Base-by-base conservation (phyloP, 1,140 invertebrate genomes). In the Phortica variegata region DNA sequence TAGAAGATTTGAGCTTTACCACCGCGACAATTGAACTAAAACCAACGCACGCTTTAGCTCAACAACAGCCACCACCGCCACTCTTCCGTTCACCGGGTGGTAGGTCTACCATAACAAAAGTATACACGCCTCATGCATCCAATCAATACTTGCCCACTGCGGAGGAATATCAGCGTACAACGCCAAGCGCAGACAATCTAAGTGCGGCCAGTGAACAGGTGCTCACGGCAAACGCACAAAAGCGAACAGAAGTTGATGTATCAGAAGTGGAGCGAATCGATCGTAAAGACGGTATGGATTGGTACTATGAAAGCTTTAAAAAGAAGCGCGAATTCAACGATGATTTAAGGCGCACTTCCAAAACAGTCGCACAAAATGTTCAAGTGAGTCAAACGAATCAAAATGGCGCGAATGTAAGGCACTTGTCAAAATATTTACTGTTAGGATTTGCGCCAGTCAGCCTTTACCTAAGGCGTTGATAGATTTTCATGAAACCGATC, bases 261-360 rank as follows among this genome's bases (percentile, higher is more conserved):
- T 42, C 49, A 7, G 48, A 47, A 2, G 58, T 52, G 5, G 61
- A 66, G 13, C 52, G 43, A 5, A 41, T 49, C 0, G 56, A 60
- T 38, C 59, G 61, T 10, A 71, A 40, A 68, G 83, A 79, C 56
- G 77, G 82, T 15, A 80, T 82, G 55, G 84, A 84, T 59, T 88
- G 87, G 87, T 88, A 88, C 51, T 88, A 85, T 55, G 81, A 82
- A 20, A 86, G 86, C 65, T 88, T 88, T 53, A 87, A 88, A 57
- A 82, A 82, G 37, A 68, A 63, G 29, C 61, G 49, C 0, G 68
- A 60, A 10, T 70, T 61, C 3, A 51, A 49, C 2, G 60, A 53
- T n/a, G n/a, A n/a, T n/a, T n/a, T n/a, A n/a, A n/a, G n/a, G n/a
- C 21, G 10, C 34, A 8, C 20, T 18, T 7, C 13, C 19, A 4